Conservation (phyloP, 1,140 invertebrate species). For the Periplaneta americana region DNA sequence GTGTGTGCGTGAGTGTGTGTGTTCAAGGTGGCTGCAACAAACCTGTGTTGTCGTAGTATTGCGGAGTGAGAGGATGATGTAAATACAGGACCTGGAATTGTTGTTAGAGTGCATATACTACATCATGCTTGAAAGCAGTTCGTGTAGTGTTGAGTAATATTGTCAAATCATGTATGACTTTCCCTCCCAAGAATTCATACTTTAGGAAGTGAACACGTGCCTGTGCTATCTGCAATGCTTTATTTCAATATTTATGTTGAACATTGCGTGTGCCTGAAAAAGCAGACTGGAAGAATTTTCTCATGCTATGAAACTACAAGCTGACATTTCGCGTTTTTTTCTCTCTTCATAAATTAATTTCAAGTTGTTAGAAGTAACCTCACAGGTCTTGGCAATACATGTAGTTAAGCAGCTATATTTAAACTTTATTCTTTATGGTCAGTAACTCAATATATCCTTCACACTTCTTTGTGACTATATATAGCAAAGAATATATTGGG, state of each 20-base stretch:
- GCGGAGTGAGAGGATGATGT: background rate
- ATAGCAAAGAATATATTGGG: background rate
- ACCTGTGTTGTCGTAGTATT: background rate
- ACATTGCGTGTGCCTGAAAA: background rate
- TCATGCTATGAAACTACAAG: no score
- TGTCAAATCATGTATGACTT: background rate
- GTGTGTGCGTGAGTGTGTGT: background rate
- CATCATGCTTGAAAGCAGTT: background rate
- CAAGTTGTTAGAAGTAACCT: background rate
- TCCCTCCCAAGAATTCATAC: background rate
- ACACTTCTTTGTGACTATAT: background rate
- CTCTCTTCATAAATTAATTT: background rate
- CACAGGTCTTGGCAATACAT: background rate
- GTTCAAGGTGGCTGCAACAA: background rate
- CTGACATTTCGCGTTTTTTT: no score
- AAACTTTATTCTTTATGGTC: background rate
- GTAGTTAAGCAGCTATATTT: background rate
- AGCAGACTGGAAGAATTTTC: background rate
- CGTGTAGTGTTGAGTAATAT: background rate
- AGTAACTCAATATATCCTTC: background rate
- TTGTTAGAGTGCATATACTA: background rate
- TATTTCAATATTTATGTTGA: background rate
- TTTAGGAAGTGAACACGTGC: background rate
- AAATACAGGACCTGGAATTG: background rate
- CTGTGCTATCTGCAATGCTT: background rate